Conservation (phyloP, 2,888 invertebrate species). For the Xylota segnis region DNA sequence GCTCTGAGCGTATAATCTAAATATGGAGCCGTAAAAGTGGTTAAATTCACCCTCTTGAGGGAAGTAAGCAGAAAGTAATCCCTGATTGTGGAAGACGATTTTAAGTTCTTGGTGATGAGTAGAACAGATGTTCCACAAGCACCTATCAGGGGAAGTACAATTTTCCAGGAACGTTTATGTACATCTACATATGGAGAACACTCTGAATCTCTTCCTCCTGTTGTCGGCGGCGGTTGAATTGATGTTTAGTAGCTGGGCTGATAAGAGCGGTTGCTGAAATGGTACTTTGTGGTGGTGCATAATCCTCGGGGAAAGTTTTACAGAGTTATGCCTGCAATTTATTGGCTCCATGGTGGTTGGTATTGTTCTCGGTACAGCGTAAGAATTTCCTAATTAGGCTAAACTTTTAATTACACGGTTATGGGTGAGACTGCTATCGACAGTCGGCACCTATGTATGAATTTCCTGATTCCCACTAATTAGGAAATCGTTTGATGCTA, state of each 20-base stretch:
- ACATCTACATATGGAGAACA: neutral
- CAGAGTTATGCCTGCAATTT: neutral
- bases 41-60: neutral
- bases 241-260: neutral
- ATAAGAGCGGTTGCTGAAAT: neutral
- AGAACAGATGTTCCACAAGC: neutral
- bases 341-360: neutral
- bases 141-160: neutral
- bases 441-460: neutral
- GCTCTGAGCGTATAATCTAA: neutral
- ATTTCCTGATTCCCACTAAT: neutral
- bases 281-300: slow-evolving; percentile 1
- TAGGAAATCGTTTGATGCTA: neutral
- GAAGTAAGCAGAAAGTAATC: neutral
- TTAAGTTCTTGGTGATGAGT: slow-evolving; percentile 4
- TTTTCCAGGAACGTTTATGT: neutral
- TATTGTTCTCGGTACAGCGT: neutral
- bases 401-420: neutral
- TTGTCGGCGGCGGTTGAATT: neutral
- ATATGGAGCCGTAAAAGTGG: neutral
- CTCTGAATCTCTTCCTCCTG: neutral
- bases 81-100: neutral
- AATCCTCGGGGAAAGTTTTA: neutral
- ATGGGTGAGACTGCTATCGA: neutral
- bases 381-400: neutral